Evolutionary conservation across 1,140 invertebrate species (phyloP), one percentile per base, ranked within the genome.

Genomic region (Drosophila ananassae): DNA sequence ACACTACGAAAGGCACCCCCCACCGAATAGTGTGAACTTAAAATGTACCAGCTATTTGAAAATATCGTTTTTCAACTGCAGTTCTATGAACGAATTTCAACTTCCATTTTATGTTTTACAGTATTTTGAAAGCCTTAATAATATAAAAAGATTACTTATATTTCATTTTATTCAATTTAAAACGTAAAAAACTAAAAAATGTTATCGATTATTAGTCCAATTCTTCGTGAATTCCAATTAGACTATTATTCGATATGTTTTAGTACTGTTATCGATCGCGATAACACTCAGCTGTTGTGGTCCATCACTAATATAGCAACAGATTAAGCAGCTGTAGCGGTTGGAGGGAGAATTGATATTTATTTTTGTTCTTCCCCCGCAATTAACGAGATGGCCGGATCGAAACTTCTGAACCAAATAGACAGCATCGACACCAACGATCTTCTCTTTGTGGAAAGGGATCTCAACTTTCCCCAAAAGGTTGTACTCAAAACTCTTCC

Each of bases 391-490:
- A 34, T 39, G 71, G 34, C 41, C 30, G 8, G 1, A 8, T 39
- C 53, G 9, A 63, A 87, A 66, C 53, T 22, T 8, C 21, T 79
- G 12, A 24, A 5, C 3, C 47, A 76, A 22, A 47, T 89, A 34
- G 37, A 74, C 8, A 67, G 39, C 10, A 67, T 91, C 1, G 39
- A 90, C 24, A 21, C 83, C 0, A 73, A 79, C 6, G 90, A 91
- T 61, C 61, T 91, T 17, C 53, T 74, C n/a, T 87, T 84, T 57
- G 44, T 90, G 5, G 90, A 91, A 51, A 53, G 52, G 0, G 90
- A 91, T 77, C 66, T 91, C 0, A 79, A 61, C 59, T 79, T 90
- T 37, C 51, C 57, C 1, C 79, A 91, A 22, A 76, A 89, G 54
- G 90, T 90, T 59, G 50, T 22, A 24, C 13, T 30, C 28, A 2